Base-by-base conservation (phyloP, 2,113 vertebrate genomes). In the Atrichornis clamosus region DNA sequence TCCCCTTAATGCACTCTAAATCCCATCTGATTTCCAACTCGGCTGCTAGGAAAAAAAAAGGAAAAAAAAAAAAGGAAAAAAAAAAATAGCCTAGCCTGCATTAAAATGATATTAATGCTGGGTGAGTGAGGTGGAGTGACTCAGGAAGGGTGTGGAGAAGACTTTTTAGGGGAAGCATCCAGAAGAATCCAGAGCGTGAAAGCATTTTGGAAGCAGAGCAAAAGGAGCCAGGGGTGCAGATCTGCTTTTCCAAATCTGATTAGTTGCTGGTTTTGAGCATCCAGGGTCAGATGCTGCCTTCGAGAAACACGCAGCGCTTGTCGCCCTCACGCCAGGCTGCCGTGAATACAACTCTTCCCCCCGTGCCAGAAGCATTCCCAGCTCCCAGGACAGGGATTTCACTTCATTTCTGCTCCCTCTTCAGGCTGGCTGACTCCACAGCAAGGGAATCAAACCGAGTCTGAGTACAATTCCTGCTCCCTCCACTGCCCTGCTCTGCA, bases 401-500 rank as follows among this genome's bases (percentile, higher is more conserved):
- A n/a, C 70, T 91, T 85, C 42, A 3, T 76, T 83, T 39, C 93
- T 91, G 94, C 96, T 96, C 87, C 95, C 96, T 89, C 95, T 97
- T 91, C 70, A 93, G 94, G 94, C 78, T n/a, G 93, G 32, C 46
- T 83, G 93, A 47, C 59, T 77, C 18, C 82, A 93, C 46, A 77
- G 93, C 95, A 94, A 47, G 79, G 44, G 21, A 28, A 27, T 0
- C n/a, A 6, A 28, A 62, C 7, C 3, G 0, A 52, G 30, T 16
- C 20, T 0, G 0, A 44, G 42, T 0, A 12, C 7, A 62, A 33
- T 2, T 3, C 32, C 37, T 49, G 37, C 4, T 39, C 70, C 41
- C 56, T 55, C 14, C 30, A 1, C 35, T 7, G 9, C 27, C 16
- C 32, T 62, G 24, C 0, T 3, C 44, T 11, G 53, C 62, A 18